A percentile compares a stretch with the other conserved stretches of the same genome.
Conservation (phyloP, 2,113 vertebrate species). For the Gorsachius goisagi region DNA sequence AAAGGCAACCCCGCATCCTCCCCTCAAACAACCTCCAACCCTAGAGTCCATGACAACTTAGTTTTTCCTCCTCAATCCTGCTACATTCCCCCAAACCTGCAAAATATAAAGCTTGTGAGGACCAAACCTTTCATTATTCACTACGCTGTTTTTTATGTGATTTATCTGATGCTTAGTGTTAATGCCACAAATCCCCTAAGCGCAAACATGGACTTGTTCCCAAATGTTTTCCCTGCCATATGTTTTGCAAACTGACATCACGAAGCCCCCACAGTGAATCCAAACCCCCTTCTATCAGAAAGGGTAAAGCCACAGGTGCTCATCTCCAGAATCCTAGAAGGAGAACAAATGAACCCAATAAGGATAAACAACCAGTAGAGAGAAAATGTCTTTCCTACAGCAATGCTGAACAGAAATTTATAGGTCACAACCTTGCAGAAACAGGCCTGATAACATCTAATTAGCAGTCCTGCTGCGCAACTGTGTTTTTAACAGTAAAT, state of each 20-base stretch:
- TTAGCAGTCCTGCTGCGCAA: background rate
- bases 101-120: background rate
- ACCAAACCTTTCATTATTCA: background rate
- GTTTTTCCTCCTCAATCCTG: background rate
- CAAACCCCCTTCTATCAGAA: background rate
- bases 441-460: conserved; percentile 28
- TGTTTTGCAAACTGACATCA: background rate
- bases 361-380: background rate
- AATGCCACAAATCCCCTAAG: background rate
- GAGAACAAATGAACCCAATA: background rate
- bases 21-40: background rate
- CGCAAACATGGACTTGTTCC: background rate
- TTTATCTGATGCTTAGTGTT: background rate
- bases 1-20: background rate
- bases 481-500: background rate
- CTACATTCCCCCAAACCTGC: background rate
- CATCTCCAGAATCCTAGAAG: background rate
- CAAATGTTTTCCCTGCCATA: background rate
- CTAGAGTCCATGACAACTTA: background rate
- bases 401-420: background rate
- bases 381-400: conserved; percentile 27
- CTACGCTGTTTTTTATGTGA: fast-evolving
- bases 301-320: background rate
- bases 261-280: background rate
- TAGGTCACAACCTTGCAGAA: conserved; percentile 12